phyloP scores from a whole-genome alignment of 2,888 invertebrate genomes.

The Gymnosoma rotundatum region DNA sequence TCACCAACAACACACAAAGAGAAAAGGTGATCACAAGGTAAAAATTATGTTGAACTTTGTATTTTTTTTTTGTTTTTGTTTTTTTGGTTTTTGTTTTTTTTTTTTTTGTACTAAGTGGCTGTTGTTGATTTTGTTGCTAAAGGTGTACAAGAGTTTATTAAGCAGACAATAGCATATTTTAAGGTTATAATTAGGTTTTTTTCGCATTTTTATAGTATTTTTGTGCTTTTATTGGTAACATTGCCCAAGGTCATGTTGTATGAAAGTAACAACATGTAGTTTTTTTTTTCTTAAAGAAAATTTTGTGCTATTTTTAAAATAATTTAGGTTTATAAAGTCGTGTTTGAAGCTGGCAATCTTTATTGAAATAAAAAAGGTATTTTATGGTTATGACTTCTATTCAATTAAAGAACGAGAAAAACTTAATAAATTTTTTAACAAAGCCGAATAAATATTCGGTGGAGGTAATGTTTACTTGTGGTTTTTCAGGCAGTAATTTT shows the following conservation, averaged over 20 bases:
- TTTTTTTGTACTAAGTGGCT: no score
- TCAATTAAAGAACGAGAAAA: neutral
- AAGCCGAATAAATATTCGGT: no score
- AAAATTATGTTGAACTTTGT: slow-evolving; percentile 21
- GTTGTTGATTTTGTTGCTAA: neutral
- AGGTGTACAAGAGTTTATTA: neutral
- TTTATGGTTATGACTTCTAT: slow-evolving; percentile 22
- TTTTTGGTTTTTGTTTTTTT: neutral
- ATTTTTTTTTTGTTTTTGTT: neutral
- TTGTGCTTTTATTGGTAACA: slow-evolving; percentile 40
- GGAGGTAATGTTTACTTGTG: no score
- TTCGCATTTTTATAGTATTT: neutral
- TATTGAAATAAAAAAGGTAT: neutral
- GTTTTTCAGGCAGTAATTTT: no score
- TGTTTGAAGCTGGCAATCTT: neutral
- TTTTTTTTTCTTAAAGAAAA: neutral
- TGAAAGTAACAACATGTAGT: neutral
- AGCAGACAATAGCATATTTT: slow-evolving; percentile 31
- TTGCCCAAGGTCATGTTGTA: slow-evolving; percentile 60
- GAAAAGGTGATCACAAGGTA: slow-evolving; percentile 35
- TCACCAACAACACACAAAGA: slow-evolving; percentile 7
- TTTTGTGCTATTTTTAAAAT: neutral
- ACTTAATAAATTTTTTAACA: no score
- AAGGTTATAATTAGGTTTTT: slow-evolving; percentile 6
- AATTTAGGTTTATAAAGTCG: neutral